Evolutionary conservation across 2,888 invertebrate genomes (phyloP).

Genomic region (Mythimna vitellina): DNA sequence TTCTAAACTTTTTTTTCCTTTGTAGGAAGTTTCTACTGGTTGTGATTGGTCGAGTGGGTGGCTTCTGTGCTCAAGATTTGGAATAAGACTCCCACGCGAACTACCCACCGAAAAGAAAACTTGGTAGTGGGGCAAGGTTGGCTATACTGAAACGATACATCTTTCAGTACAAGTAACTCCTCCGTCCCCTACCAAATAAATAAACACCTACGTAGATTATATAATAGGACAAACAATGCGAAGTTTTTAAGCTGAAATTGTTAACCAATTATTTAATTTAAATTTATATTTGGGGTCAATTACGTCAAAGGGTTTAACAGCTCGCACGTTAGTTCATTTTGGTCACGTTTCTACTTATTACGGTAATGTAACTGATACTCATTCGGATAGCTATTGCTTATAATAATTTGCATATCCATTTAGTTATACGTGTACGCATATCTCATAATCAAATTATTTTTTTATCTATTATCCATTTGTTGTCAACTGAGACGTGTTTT

Average conservation of each 20-base stretch:
- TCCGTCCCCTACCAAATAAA: background rate
- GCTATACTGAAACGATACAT: background rate
- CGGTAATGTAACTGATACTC: constrained; percentile 10
- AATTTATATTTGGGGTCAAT: constrained; percentile 3
- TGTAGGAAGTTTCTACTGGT: too few species aligned
- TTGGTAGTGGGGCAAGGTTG: too few species aligned
- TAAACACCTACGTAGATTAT: background rate
- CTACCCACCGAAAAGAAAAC: background rate
- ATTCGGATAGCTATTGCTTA: background rate
- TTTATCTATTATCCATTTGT: background rate
- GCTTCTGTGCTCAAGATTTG: background rate
- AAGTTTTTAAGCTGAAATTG: constrained; percentile 9
- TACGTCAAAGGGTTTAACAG: background rate
- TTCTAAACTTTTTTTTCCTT: too few species aligned
- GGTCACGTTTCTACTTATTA: background rate
- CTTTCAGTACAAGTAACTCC: background rate
- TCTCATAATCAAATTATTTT: too few species aligned
- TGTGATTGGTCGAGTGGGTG: background rate
- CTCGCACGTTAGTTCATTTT: background rate
- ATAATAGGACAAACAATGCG: constrained; percentile 10
- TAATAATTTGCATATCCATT: background rate
- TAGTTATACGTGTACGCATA: background rate
- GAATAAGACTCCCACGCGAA: background rate
- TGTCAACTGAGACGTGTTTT: constrained; percentile 2
- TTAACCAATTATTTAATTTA: constrained; percentile 8